Percentiles rank a stretch among this genome's conserved stretches.
phyloP scores from a whole-genome alignment of 1,140 invertebrate genomes.

The Phymorhynchus buccinoides region DNA sequence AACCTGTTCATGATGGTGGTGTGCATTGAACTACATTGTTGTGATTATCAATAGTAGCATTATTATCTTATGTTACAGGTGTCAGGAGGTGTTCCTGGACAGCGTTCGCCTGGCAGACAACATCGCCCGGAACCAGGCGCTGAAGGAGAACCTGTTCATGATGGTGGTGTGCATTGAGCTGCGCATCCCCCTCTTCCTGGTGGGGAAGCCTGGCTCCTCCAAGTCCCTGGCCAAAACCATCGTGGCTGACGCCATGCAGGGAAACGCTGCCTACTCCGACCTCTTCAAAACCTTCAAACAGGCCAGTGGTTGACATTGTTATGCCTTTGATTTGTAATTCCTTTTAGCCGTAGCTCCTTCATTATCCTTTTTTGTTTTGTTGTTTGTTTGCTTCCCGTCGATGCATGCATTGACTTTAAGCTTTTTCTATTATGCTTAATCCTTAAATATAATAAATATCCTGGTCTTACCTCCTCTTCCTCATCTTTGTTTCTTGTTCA shows the following conservation, averaged over 20 bases:
- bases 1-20: no score
- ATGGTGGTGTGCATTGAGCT: conserved; percentile 68
- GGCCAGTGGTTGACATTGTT: conserved; percentile 37
- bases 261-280: conserved; percentile 49
- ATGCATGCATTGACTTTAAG: no score
- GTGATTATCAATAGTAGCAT: no score
- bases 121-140: conserved; percentile 67
- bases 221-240: conserved; percentile 69
- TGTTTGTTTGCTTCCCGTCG: no score
- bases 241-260: conserved; percentile 67
- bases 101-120: conserved; percentile 59
- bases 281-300: conserved; percentile 63
- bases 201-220: conserved; percentile 70
- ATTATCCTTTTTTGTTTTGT: no score
- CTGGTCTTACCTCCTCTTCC: no score
- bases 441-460: no score
- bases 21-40: not conserved
- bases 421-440: no score
- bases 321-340: no score
- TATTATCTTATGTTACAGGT: conserved; percentile 38
- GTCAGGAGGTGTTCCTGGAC: conserved; percentile 63
- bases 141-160: conserved; percentile 70
- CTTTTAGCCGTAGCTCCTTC: no score
- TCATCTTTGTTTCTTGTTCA: no score
- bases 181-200: conserved; percentile 66